Evolutionary conservation across 2,888 invertebrate species (phyloP).

Genomic region (Elegia similella): DNA sequence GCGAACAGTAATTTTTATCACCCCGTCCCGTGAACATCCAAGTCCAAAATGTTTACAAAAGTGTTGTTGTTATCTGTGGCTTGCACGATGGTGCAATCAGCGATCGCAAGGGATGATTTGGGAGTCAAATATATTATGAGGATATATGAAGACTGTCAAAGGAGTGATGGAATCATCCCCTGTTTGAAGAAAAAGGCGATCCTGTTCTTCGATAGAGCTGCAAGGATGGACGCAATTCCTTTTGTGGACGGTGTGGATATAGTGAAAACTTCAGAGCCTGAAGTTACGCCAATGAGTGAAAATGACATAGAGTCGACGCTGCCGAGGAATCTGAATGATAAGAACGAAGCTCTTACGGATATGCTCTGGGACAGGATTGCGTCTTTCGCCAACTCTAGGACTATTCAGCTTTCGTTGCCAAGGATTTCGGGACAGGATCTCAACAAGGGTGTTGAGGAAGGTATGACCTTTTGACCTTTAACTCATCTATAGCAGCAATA

Average conservation of each 20-base stretch:
- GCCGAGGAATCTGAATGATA: constrained; percentile 84
- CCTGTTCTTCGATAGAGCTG: constrained; percentile 88
- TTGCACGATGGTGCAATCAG: constrained; percentile 37
- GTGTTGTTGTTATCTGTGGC: constrained; percentile 47
- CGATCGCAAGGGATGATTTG: constrained; percentile 62
- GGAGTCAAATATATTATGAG: constrained; percentile 85
- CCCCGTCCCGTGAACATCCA: constrained; percentile 54
- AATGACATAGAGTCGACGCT: constrained; percentile 86
- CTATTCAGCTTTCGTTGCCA: constrained; percentile 88
- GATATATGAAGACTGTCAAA: constrained; percentile 90
- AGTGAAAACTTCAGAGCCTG: constrained; percentile 76
- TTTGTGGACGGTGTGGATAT: constrained; percentile 85
- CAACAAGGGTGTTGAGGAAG: constrained; percentile 88
- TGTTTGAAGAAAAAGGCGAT: constrained; percentile 92
- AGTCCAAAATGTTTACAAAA: constrained; percentile 54
- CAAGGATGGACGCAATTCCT: constrained; percentile 85
- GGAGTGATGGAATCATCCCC: constrained; percentile 85
- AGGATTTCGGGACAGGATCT: constrained; percentile 86
- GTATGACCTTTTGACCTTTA: constrained; percentile 52
- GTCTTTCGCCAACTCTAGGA: constrained; percentile 87
- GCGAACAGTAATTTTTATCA: constrained; percentile 80
- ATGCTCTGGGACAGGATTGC: constrained; percentile 87
- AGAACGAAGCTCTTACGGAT: constrained; percentile 85
- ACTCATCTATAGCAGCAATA: not conserved
- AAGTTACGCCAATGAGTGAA: constrained; percentile 78